phyloP scores from a whole-genome alignment of 2,113 vertebrate genomes.

The Deroptyus accipitrinus region DNA sequence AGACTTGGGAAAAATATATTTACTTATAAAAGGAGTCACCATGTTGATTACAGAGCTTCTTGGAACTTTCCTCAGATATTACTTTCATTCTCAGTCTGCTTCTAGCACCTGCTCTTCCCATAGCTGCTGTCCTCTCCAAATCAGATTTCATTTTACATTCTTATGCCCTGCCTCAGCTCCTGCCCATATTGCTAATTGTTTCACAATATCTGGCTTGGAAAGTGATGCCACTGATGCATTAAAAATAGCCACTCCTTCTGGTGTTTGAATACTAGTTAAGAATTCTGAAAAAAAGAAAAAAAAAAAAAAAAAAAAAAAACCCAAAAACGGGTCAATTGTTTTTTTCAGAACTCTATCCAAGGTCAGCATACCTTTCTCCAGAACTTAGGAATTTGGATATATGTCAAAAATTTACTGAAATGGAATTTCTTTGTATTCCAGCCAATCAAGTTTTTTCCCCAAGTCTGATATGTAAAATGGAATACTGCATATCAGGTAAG shows the following conservation, averaged over 20 bases:
- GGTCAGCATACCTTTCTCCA: background rate
- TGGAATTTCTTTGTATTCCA: background rate
- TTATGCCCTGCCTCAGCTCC: background rate
- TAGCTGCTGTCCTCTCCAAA: background rate
- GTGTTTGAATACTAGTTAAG: background rate
- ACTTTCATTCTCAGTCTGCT: background rate
- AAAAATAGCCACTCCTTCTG: background rate
- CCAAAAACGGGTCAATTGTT: accelerated
- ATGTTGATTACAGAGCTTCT: background rate
- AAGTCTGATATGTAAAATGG: background rate
- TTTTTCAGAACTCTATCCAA: background rate
- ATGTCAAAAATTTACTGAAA: background rate
- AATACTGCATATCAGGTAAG: background rate
- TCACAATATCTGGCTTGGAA: background rate
- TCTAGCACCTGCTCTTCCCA: background rate
- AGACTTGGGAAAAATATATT: background rate
- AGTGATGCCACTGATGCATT: background rate
- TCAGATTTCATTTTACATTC: background rate
- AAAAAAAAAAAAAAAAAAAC: no score
- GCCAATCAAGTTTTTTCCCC: background rate
- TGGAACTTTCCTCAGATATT: background rate
- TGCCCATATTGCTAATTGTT: background rate
- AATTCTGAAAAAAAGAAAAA: background rate
- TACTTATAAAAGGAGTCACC: background rate
- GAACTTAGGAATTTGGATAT: background rate